phyloP scores from a whole-genome alignment of 2,888 invertebrate genomes.

The Platypus cylindrus region DNA sequence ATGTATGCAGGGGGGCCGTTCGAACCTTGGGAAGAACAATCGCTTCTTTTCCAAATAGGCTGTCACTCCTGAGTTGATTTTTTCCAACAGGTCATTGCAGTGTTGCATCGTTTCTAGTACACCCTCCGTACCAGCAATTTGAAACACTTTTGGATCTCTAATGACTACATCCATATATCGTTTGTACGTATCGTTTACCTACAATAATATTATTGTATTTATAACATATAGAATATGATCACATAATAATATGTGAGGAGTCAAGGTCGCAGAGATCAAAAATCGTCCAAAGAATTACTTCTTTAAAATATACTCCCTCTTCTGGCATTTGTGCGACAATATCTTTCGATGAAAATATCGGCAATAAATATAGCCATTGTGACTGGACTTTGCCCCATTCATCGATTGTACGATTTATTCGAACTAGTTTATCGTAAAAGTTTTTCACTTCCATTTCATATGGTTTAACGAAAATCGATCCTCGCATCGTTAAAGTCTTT shows the following conservation, averaged over 20 bases:
- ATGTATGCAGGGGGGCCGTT: too few relatives aligned
- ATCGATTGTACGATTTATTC: constrained; percentile 60
- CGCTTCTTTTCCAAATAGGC: constrained; percentile 75
- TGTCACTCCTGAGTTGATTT: constrained; percentile 71
- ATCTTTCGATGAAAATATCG: constrained; percentile 78
- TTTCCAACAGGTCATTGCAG: constrained; percentile 57
- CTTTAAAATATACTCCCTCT: constrained; percentile 65
- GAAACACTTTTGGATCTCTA: constrained; percentile 51
- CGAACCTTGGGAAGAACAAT: constrained; percentile 53
- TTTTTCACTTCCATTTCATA: constrained; percentile 55
- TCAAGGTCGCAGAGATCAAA: not conserved
- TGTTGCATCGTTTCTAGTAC: constrained; percentile 57
- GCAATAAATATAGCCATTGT: constrained; percentile 75
- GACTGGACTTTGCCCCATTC: constrained; percentile 79
- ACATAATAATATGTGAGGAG: not conserved
- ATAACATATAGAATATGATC: too few relatives aligned
- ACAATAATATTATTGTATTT: constrained; percentile 4
- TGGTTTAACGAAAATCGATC: constrained; percentile 76
- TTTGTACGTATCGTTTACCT: constrained; percentile 51
- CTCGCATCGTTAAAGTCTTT: constrained; percentile 72
- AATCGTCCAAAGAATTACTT: constrained; percentile 36
- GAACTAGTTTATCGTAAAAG: constrained; percentile 63
- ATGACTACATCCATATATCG: constrained; percentile 49
- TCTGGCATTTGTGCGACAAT: constrained; percentile 78
- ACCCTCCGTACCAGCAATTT: constrained; percentile 52